Evolutionary conservation across 1,140 invertebrate genomes (phyloP).

Genomic region (Drosophila eugracilis): DNA sequence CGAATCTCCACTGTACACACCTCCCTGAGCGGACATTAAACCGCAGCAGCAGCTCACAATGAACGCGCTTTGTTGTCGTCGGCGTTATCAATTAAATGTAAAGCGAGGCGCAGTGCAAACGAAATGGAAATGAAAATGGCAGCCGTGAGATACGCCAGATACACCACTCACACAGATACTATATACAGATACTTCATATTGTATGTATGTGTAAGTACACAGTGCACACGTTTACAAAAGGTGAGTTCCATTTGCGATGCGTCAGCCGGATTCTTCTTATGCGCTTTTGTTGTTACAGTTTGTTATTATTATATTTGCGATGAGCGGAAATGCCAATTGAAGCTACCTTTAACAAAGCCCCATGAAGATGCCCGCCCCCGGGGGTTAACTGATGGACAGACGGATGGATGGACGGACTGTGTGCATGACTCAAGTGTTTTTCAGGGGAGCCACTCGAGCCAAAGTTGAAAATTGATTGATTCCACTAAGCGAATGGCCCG

Average conservation of each 20-base stretch:
- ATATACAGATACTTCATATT: background rate
- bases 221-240: slow-evolving; percentile 64
- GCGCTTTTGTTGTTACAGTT: slow-evolving; percentile 47
- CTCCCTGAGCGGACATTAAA: slow-evolving; percentile 55
- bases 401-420: slow-evolving; percentile 4
- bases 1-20: slow-evolving; percentile 26
- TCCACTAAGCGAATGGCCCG: slow-evolving; percentile 29
- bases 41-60: slow-evolving; percentile 52
- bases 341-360: slow-evolving; percentile 77
- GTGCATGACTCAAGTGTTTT: slow-evolving; percentile 61
- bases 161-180: slow-evolving; percentile 36
- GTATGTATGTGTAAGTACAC: background rate
- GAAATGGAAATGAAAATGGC: slow-evolving; percentile 66
- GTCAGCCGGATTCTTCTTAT: slow-evolving; percentile 70
- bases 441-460: slow-evolving; percentile 52
- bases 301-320: slow-evolving; percentile 48
- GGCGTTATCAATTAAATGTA: slow-evolving; percentile 80
- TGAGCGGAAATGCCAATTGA: slow-evolving; percentile 76
- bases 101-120: slow-evolving; percentile 49
- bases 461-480: slow-evolving; percentile 61
- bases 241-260: slow-evolving; percentile 59
- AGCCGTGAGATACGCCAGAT: slow-evolving; percentile 46
- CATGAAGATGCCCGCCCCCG: slow-evolving; percentile 57
- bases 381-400: slow-evolving; percentile 24
- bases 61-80: slow-evolving; percentile 67